These are phyloP conservation scores for Drosophila baimaii DNA, from an alignment of 1,140 invertebrate species.

Conservation along the genomic window DNA sequence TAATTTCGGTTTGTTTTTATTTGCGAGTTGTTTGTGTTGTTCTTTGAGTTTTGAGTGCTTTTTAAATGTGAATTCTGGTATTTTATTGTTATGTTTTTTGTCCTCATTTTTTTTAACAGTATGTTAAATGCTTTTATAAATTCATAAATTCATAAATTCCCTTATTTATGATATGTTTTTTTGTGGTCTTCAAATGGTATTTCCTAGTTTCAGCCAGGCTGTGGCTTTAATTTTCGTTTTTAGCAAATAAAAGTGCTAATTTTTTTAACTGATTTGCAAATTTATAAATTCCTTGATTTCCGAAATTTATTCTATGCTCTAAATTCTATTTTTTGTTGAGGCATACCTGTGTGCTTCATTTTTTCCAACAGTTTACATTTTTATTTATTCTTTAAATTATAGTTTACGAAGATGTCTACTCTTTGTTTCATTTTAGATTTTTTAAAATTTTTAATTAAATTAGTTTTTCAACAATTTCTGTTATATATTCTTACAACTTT, in stretches of 20 bases:
- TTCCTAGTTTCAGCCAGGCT: background rate
- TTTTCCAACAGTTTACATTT: too few relatives aligned
- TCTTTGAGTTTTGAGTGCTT: constrained; percentile 17
- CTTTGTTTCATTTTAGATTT: background rate
- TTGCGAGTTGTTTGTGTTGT: constrained; percentile 1
- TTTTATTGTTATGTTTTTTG: constrained; percentile 19
- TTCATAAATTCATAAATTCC: constrained; percentile 5
- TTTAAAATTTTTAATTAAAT: background rate
- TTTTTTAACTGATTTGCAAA: background rate
- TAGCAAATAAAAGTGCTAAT: background rate
- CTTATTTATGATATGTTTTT: constrained; percentile 2
- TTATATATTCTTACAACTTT: background rate
- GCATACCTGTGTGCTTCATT: background rate
- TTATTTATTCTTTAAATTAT: too few relatives aligned
- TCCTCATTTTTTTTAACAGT: background rate
- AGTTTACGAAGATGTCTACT: too few relatives aligned
- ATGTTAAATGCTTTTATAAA: constrained; percentile 5
- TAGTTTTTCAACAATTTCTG: background rate
- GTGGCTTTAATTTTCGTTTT: background rate
- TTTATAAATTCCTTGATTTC: background rate
- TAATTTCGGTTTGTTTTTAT: constrained; percentile 7
- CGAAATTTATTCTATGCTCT: too few relatives aligned
- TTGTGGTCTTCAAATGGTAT: background rate
- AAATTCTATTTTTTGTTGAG: background rate
- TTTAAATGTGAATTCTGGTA: constrained; percentile 14